Conservation (phyloP, 2,113 vertebrate species). For the Trinectes maculatus region DNA sequence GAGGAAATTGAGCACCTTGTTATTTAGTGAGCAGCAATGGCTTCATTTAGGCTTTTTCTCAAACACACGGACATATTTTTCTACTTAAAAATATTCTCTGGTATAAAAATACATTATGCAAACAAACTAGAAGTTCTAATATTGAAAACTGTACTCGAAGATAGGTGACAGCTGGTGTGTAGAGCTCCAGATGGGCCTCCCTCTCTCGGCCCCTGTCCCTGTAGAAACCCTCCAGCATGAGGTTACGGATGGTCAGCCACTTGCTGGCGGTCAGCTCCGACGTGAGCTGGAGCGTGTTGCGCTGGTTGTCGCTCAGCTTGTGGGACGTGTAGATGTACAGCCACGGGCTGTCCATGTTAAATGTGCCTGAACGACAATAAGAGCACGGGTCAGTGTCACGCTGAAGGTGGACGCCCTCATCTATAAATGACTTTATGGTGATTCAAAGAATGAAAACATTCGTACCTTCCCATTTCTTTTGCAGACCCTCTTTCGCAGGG, state of each 20-base stretch:
- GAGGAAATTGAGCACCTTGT: not conserved
- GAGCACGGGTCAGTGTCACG: not conserved
- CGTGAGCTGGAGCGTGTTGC: constrained; percentile 75
- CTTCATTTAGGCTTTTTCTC: not conserved
- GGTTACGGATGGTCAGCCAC: constrained; percentile 80
- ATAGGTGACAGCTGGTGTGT: constrained; percentile 82
- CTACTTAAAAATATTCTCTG: not conserved
- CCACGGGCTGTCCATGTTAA: constrained; percentile 88
- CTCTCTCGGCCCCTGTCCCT: constrained; percentile 75
- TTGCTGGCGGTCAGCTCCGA: constrained; percentile 83
- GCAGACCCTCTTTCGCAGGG: constrained; percentile 56
- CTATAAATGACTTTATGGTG: not conserved
- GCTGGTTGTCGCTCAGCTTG: constrained; percentile 82
- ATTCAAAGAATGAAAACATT: not conserved
- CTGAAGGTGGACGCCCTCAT: not conserved
- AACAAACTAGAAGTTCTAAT: not conserved
- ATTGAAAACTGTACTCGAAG: constrained; percentile 73
- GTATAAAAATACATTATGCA: too few relatives aligned
- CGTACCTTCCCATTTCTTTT: constrained; percentile 87
- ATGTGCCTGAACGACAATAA: constrained; percentile 72
- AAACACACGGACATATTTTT: not conserved
- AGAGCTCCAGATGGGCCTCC: constrained; percentile 82
- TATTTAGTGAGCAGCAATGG: not conserved
- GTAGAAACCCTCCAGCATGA: constrained; percentile 82
- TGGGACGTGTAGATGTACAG: constrained; percentile 81